Evolutionary conservation across 2,888 invertebrate genomes (phyloP), one percentile per base, ranked within the genome.

Genomic region (Melinopterus prodromus): DNA sequence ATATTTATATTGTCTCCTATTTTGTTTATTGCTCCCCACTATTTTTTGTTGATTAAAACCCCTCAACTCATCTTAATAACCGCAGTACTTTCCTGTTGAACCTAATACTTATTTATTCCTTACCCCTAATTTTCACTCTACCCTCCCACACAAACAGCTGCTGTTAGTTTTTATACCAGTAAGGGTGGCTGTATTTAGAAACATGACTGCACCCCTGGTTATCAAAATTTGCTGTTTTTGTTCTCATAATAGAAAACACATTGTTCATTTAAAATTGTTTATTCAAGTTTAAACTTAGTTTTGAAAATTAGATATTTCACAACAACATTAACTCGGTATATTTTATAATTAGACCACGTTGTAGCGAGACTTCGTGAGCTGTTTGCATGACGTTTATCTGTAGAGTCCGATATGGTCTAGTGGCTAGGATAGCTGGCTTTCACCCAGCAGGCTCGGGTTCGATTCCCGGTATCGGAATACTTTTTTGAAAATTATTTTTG

Each of bases 401-500:
- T 6, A 53, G 53, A 6, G 7, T 91, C 91, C 91, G 91, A 91
- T 91, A 92, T 91, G 91, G 91, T 92, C 92, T 92, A 92, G 92
- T 92, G 92, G 92, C 92, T 92, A 92, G 92, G 92, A 92, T 93
- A 92, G 92, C 92, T 92, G 92, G 92, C 92, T 92, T 92, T 93
- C 92, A 92, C 92, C 92, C 92, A 92, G 92, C 92, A 93, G 93
- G 93, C 93, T 92, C 92, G 93, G 92, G 93, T 93, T 93, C 93
- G 93, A 93, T 93, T 93, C 92, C 92, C 92, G 92, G 92, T 92
- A 92, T 91, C 92, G 92, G 92, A 92, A 92, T 80, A 16, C 87
- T 81, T 84, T 85, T 90, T 77, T 77, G 37, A 26, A 26, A 26
- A 26, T 2, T 26, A 26, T 26, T 26, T 26, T 26, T 26, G 26